These are phyloP conservation scores for Nycteola revayana DNA, from an alignment of 2,888 invertebrate genomes.

Conservation along the genomic window DNA sequence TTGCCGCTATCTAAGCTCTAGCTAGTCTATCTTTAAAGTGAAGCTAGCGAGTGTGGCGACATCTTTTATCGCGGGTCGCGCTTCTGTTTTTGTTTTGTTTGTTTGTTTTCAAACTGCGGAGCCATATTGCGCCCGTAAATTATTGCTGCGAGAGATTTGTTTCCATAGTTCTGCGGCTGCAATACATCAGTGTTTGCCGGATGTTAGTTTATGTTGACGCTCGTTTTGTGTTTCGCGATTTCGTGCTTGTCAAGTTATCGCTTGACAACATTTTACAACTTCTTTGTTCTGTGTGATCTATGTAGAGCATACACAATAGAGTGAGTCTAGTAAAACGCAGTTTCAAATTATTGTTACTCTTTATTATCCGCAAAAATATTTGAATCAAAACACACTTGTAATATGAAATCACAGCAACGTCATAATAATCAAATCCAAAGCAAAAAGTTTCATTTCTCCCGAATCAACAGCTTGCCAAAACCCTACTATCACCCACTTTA, in stretches of 20 bases:
- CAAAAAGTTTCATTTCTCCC: background rate
- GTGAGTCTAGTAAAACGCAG: too few relatives aligned
- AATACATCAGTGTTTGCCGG: constrained; percentile 75
- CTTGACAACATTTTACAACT: constrained; percentile 37
- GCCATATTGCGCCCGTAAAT: constrained; percentile 76
- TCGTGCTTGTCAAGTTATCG: constrained; percentile 54
- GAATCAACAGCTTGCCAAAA: constrained; percentile 38
- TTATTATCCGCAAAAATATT: too few relatives aligned
- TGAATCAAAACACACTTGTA: too few relatives aligned
- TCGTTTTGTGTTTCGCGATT: constrained; percentile 68
- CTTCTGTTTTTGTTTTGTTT: constrained; percentile 68
- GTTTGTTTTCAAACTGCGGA: constrained; percentile 68
- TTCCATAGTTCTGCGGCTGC: constrained; percentile 77
- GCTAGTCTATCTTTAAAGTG: constrained; percentile 67
- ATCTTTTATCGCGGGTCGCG: constrained; percentile 72
- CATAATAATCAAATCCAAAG: too few relatives aligned
- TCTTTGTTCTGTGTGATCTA: constrained; percentile 42
- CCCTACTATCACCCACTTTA: constrained; percentile 30
- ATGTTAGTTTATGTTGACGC: constrained; percentile 77
- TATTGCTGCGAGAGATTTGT: constrained; percentile 77
- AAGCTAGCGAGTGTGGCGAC: constrained; percentile 64
- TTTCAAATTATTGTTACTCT: too few relatives aligned
- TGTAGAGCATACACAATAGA: constrained; percentile 9
- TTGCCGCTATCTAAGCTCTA: constrained; percentile 58
- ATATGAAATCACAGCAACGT: too few relatives aligned